Conservation (phyloP, 2,113 vertebrate species). For the Sula dactylatra region DNA sequence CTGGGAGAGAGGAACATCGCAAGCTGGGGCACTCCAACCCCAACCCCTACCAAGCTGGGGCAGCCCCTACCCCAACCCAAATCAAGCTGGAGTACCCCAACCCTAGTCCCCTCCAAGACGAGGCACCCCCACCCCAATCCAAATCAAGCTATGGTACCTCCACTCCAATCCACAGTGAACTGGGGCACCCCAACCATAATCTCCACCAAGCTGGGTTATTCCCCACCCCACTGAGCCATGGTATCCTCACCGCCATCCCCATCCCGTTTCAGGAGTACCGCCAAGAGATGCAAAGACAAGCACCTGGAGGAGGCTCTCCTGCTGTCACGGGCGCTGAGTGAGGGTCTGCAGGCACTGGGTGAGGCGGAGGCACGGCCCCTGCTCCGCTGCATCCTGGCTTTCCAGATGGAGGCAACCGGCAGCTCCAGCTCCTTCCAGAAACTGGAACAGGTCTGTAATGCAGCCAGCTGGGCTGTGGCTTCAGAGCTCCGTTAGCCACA, state of each 20-base stretch:
- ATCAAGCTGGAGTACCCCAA: neutral
- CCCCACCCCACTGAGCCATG: rapidly evolving
- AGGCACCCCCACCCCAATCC: neutral
- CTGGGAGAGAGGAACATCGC: neutral
- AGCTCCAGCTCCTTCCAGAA: conserved; percentile 82
- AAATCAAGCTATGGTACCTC: neutral
- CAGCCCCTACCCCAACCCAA: neutral
- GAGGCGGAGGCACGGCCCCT: conserved; percentile 62
- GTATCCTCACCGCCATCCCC: neutral
- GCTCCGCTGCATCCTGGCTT: conserved; percentile 75
- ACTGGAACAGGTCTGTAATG: conserved; percentile 78
- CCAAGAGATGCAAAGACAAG: conserved; percentile 81
- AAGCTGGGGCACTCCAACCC: no score
- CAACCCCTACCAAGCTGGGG: neutral
- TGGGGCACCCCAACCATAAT: no score
- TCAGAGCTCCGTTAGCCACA: neutral
- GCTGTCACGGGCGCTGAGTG: conserved; percentile 59
- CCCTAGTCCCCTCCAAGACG: no score
- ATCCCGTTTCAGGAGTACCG: conserved; percentile 56
- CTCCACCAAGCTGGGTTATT: rapidly evolving
- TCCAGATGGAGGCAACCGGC: conserved; percentile 76
- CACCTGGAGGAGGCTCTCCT: conserved; percentile 80
- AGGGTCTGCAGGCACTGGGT: conserved; percentile 40
- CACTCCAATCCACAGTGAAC: neutral
- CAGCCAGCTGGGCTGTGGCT: rapidly evolving